Evolutionary conservation across 2,113 vertebrate genomes (phyloP).

Genomic region (Melanocharis versteri): DNA sequence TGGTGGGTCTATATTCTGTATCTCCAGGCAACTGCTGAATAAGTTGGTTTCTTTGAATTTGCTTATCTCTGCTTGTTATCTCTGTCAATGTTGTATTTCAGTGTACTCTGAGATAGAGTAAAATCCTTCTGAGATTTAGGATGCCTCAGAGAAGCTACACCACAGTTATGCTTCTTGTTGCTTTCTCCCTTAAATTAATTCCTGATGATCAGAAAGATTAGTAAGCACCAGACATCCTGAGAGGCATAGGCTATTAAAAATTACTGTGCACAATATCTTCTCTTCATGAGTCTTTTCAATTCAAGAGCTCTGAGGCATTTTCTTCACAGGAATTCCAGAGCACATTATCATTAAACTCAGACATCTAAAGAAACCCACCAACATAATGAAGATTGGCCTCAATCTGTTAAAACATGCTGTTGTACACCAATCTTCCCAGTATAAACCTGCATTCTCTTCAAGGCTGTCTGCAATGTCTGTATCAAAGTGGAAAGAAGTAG

Average conservation of each 20-base stretch:
- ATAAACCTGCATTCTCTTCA: not conserved
- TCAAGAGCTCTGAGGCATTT: not conserved
- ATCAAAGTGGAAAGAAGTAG: not conserved
- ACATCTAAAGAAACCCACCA: not conserved
- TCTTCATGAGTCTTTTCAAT: not conserved
- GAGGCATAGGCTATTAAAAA: not conserved
- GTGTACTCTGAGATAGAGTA: not conserved
- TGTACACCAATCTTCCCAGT: not conserved
- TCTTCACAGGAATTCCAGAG: not conserved
- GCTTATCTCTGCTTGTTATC: not conserved
- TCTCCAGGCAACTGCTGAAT: not conserved
- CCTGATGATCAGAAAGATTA: not conserved
- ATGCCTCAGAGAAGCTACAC: not conserved
- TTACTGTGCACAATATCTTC: not conserved
- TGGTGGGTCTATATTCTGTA: not conserved
- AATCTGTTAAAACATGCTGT: not conserved
- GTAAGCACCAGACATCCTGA: not conserved
- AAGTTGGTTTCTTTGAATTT: not conserved
- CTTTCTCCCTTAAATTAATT: conserved; percentile 24
- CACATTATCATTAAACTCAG: not conserved
- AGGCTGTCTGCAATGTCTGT: not conserved
- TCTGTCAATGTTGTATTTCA: not conserved
- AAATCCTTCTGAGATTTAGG: not conserved
- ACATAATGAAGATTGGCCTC: not conserved
- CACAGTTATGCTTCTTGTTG: not conserved